These are phyloP conservation scores for Hydropotes inermis DNA, from an alignment of 2,113 vertebrate species.

Conservation along the genomic window DNA sequence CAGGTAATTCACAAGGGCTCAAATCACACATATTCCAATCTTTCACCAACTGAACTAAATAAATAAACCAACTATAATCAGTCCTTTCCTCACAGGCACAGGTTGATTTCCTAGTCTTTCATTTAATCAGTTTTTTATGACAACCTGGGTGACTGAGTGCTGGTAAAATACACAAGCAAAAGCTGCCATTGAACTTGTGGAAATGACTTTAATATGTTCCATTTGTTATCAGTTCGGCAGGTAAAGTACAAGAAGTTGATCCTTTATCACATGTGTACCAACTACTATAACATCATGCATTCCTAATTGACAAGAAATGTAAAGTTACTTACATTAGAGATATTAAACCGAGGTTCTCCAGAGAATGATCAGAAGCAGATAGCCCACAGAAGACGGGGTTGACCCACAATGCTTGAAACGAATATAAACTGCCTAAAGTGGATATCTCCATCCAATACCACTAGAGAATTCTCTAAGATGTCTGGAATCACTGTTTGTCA, in stretches of 20 bases:
- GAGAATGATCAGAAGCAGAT: not conserved
- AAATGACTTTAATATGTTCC: not conserved
- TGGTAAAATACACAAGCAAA: not conserved
- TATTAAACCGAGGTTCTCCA: not conserved
- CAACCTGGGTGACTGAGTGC: not conserved
- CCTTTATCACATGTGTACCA: not conserved
- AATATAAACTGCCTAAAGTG: not conserved
- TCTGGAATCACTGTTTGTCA: not conserved
- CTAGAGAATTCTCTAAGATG: not conserved
- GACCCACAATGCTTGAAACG: not conserved
- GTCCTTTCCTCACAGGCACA: not conserved
- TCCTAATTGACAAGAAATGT: not conserved
- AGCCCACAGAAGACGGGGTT: not conserved
- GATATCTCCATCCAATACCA: not conserved
- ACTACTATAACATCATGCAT: not conserved
- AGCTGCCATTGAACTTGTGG: not conserved
- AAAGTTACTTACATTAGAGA: not conserved
- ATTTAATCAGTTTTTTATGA: not conserved
- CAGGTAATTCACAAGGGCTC: not conserved
- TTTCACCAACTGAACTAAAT: not conserved
- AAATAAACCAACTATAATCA: not conserved
- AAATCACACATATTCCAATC: not conserved
- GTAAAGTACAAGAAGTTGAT: not conserved
- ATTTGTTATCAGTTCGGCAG: not conserved
- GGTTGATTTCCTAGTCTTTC: not conserved